Evolutionary conservation across 1,140 invertebrate genomes (phyloP).

Genomic region (Tetramorium simillimum): DNA sequence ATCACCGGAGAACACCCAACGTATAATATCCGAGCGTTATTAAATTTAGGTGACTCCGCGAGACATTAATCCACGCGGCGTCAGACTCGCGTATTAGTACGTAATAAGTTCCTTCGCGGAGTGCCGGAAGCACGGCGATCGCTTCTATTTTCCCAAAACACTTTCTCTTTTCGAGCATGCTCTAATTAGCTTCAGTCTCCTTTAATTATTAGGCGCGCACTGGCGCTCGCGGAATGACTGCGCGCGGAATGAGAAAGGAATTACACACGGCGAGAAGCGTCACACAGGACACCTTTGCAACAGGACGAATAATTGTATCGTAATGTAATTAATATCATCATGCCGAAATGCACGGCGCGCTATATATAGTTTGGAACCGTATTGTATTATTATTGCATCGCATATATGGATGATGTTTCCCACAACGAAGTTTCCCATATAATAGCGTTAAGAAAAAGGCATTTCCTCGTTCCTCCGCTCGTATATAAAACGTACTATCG

Average conservation of each 20-base stretch:
- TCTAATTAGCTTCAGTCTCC: constrained; percentile 69
- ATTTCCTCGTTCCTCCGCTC: constrained; percentile 43
- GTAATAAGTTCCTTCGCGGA: constrained; percentile 21
- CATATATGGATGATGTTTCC: background rate
- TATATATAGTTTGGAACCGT: background rate
- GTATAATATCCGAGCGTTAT: background rate
- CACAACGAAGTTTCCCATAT: constrained; percentile 18
- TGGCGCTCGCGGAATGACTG: constrained; percentile 44
- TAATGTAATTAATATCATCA: constrained; percentile 28
- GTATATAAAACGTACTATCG: constrained; percentile 18
- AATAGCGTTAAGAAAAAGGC: background rate
- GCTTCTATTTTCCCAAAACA: constrained; percentile 69
- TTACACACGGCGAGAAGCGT: constrained; percentile 31
- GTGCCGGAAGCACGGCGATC: constrained; percentile 63
- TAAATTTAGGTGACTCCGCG: constrained; percentile 7
- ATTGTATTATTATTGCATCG: constrained; percentile 19
- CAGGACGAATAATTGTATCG: constrained; percentile 19
- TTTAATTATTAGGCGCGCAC: constrained; percentile 69
- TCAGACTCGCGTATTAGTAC: background rate
- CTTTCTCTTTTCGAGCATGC: constrained; percentile 72
- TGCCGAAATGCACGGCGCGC: background rate
- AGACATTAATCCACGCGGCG: constrained; percentile 1
- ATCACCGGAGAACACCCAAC: background rate
- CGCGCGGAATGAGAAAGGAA: constrained; percentile 44
- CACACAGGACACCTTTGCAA: constrained; percentile 8